Conservation (phyloP, 2,797 vertebrate genomes). For the Mormyrus hasselquistii region DNA sequence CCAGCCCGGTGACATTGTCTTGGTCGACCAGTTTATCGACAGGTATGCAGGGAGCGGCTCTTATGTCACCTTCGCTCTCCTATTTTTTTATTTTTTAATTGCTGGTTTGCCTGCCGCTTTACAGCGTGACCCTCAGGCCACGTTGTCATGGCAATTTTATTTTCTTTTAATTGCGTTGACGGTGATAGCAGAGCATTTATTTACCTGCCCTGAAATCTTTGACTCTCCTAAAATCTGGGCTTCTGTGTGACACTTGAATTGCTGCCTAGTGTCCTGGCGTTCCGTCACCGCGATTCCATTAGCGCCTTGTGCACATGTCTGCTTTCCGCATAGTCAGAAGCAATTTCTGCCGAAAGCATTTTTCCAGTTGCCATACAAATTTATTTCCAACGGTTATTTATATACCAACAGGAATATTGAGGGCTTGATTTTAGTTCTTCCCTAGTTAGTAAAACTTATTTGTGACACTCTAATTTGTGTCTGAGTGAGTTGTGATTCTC, state of each 20-base stretch:
- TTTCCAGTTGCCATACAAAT: not conserved
- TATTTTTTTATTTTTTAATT: not conserved
- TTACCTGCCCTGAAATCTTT: not conserved
- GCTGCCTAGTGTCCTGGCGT: not conserved
- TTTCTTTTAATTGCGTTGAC: not conserved
- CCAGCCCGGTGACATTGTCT: slow-evolving; percentile 87
- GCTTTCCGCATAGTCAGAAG: not conserved
- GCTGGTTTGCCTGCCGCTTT: not conserved
- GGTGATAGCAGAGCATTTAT: not conserved
- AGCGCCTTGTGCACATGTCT: not conserved
- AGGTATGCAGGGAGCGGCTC: slow-evolving; percentile 54
- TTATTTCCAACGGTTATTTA: not conserved
- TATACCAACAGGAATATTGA: not conserved
- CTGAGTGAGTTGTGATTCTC: not conserved
- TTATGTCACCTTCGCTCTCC: not conserved
- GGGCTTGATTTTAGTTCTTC: not conserved
- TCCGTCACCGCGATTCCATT: not conserved
- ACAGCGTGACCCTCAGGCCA: no score
- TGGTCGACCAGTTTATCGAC: slow-evolving; percentile 96
- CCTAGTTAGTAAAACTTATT: not conserved
- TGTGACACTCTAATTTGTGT: not conserved
- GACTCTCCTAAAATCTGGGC: not conserved
- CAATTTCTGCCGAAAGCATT: not conserved
- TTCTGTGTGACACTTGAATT: not conserved
- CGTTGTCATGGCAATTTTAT: not conserved